A percentile compares a stretch with the other conserved stretches of the same genome.
phyloP scores from a whole-genome alignment of 2,888 invertebrate genomes.

The Ariolimax columbianus region DNA sequence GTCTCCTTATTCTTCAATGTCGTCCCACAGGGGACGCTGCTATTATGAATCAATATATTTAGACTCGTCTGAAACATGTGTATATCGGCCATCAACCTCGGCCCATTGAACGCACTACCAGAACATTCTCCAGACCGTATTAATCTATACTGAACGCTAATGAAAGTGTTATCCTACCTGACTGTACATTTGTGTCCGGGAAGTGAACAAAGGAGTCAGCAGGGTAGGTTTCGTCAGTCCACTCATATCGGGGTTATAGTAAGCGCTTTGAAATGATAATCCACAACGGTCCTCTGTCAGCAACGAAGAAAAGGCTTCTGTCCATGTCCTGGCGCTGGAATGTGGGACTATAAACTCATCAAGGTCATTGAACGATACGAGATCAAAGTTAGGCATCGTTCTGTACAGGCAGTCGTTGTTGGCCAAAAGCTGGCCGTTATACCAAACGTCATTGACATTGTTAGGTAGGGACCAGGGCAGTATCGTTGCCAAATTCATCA shows the following conservation, averaged over 20 bases:
- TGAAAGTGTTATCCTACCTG: background rate
- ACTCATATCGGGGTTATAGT: slow-evolving; percentile 65
- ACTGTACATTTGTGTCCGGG: slow-evolving; percentile 5
- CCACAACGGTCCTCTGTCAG: slow-evolving; percentile 62
- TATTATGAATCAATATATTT: too few relatives aligned
- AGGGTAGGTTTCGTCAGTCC: background rate
- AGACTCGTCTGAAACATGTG: too few relatives aligned
- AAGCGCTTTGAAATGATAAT: slow-evolving; percentile 72
- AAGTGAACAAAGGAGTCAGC: slow-evolving; percentile 1
- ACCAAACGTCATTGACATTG: slow-evolving; percentile 67
- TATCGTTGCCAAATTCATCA: slow-evolving; percentile 61
- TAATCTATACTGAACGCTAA: too few relatives aligned
- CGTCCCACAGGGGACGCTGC: too few relatives aligned
- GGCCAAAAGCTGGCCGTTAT: slow-evolving; percentile 72
- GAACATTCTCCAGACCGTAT: too few relatives aligned
- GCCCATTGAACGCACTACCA: too few relatives aligned
- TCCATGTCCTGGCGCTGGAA: slow-evolving; percentile 84
- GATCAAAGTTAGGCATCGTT: slow-evolving; percentile 65
- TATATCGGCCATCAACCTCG: too few relatives aligned
- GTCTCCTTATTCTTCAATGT: too few relatives aligned
- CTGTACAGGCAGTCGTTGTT: slow-evolving; percentile 75
- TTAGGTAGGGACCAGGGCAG: slow-evolving; percentile 68
- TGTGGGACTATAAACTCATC: slow-evolving; percentile 82
- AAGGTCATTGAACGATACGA: slow-evolving; percentile 72
- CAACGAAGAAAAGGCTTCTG: slow-evolving; percentile 54